A percentile compares a stretch with the other conserved stretches of the same genome.
phyloP scores from a whole-genome alignment of 2,888 invertebrate genomes.

The Lamellibrachia satsuma region DNA sequence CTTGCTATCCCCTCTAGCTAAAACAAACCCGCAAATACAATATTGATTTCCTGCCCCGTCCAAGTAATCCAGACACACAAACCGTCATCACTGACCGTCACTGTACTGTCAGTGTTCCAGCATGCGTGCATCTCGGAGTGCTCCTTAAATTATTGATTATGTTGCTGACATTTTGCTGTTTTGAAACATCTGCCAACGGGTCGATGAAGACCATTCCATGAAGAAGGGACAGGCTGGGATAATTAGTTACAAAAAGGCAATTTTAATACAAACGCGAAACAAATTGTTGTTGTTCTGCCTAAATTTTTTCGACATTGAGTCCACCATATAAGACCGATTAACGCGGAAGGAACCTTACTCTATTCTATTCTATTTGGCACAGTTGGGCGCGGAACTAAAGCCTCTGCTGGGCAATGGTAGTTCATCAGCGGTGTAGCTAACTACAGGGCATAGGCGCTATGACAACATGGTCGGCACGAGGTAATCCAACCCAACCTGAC shows the following conservation, averaged over 20 bases:
- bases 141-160: conserved; percentile 1
- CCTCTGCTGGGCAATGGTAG: not conserved
- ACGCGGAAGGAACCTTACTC: not conserved
- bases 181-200: not conserved
- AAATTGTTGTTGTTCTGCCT: not conserved
- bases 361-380: not conserved
- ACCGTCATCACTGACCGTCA: not conserved
- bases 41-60: not conserved
- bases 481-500: not conserved
- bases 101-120: not conserved
- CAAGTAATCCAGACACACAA: not conserved
- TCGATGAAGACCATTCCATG: not conserved
- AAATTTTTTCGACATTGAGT: too few species aligned
- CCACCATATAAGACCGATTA: not conserved
- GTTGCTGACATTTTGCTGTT: not conserved
- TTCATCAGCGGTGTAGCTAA: not conserved
- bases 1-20: not conserved
- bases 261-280: not conserved
- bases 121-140: not conserved
- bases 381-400: not conserved
- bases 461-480: not conserved
- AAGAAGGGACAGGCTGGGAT: not conserved
- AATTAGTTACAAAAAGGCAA: not conserved
- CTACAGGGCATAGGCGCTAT: not conserved
- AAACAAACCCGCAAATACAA: not conserved